These are phyloP conservation scores for Euwallacea similis DNA, from an alignment of 1,140 invertebrate genomes.

Conservation along the genomic window DNA sequence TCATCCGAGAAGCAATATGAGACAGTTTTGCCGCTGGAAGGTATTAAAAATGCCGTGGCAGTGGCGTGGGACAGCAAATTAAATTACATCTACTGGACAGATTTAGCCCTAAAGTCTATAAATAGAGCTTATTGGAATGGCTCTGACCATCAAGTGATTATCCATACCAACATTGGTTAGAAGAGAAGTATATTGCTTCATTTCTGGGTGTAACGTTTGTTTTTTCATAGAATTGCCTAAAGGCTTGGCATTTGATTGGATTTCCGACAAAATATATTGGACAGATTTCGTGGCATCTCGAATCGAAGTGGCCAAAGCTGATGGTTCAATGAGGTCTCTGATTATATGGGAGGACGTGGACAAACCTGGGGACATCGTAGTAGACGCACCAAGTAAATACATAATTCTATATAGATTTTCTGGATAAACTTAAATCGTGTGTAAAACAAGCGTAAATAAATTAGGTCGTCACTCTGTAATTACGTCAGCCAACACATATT, in stretches of 20 bases:
- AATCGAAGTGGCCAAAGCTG: conserved; percentile 79
- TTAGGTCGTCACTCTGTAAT: too few relatives aligned
- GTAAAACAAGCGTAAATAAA: too few relatives aligned
- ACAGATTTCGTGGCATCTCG: conserved; percentile 79
- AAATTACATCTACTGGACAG: conserved; percentile 86
- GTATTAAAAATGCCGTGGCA: conserved; percentile 79
- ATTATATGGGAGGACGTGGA: conserved; percentile 80
- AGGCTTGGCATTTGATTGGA: conserved; percentile 82
- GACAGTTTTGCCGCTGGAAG: conserved; percentile 73
- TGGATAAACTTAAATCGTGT: too few relatives aligned
- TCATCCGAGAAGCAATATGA: conserved; percentile 44
- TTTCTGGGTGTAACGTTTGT: background rate
- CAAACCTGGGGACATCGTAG: conserved; percentile 80
- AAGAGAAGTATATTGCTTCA: background rate
- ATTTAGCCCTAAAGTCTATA: conserved; percentile 80
- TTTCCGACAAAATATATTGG: conserved; percentile 87
- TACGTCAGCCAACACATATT: too few relatives aligned
- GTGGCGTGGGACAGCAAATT: conserved; percentile 79
- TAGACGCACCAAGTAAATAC: conserved; percentile 71
- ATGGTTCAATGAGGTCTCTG: conserved; percentile 75
- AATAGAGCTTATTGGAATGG: conserved; percentile 78
- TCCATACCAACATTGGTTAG: conserved; percentile 69
- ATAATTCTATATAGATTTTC: too few relatives aligned
- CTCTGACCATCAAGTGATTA: conserved; percentile 69
- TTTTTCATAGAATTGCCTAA: conserved; percentile 58